Evolutionary conservation across 2,113 vertebrate genomes (phyloP).

Genomic region (Menura novaehollandiae): DNA sequence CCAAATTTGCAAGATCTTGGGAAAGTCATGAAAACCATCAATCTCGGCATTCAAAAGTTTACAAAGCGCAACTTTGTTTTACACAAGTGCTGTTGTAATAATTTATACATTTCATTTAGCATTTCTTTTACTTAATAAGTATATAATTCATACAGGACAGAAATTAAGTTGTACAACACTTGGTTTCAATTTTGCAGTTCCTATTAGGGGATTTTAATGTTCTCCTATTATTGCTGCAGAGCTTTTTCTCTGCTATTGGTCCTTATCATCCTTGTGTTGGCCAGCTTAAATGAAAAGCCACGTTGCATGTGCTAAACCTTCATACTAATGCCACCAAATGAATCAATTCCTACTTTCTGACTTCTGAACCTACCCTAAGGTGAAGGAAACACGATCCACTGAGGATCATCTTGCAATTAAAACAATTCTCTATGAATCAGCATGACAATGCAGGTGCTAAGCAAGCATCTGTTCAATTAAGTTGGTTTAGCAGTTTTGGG

Average conservation of each 20-base stretch:
- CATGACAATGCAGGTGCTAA: constrained; percentile 70
- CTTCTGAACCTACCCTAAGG: constrained; percentile 38
- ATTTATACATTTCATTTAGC: constrained; percentile 49
- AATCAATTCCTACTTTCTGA: constrained; percentile 52
- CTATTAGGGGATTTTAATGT: constrained; percentile 21
- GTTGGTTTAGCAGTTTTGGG: constrained; percentile 57
- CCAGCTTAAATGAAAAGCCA: constrained; percentile 4
- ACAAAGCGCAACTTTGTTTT: constrained; percentile 46
- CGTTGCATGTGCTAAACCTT: neutral
- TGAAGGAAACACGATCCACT: constrained; percentile 23
- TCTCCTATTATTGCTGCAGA: neutral
- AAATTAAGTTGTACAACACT: constrained; percentile 26
- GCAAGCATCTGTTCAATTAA: constrained; percentile 68
- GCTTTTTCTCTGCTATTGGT: neutral
- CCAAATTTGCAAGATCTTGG: constrained; percentile 26
- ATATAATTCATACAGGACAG: constrained; percentile 16
- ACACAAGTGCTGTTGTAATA: neutral
- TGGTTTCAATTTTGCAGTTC: constrained; percentile 49
- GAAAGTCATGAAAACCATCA: constrained; percentile 39
- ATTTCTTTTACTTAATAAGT: constrained; percentile 28
- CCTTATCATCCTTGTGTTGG: neutral
- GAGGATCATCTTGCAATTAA: constrained; percentile 66
- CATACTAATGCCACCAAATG: constrained; percentile 35
- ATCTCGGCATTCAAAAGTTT: constrained; percentile 8
- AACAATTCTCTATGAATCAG: constrained; percentile 67